Evolutionary conservation across 2,113 vertebrate species (phyloP), one percentile per base, ranked within the genome.

Genomic region (Microcebus jonahi): DNA sequence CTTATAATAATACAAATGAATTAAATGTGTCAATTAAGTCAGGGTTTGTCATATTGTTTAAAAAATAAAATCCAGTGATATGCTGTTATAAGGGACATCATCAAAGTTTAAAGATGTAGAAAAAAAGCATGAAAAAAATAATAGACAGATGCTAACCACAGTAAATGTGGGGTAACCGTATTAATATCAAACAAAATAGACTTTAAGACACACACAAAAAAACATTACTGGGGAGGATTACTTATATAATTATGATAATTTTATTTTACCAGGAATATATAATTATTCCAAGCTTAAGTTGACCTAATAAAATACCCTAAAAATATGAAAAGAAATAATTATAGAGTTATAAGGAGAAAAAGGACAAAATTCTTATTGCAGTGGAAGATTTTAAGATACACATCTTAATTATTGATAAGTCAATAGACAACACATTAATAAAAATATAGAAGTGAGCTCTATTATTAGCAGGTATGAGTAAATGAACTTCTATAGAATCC

Each of bases 321-420:
- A 95, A 88, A 79, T 82, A 53, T 55, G 71, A 88, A 85, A 80
- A 88, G 17, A 21, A 88, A 65, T 81, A 85, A 80, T 55, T 48
- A 71, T 48, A 85, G 42, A 94, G 2, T 90, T 63, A 71, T 0
- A 88, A 88, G 23, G 39, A 82, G 9, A 81, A 77, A 48, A 48
- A 82, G 53, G 27, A 91, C 27, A 84, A 87, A 90, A 50, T 88
- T 9, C 5, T 23, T 27, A 80, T 11, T 75, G 6, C 31, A 50
- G 29, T 93, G 39, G 55, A 84, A 88, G 8, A 77, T 45, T 71
- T 91, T 82, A 77, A 53, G 12, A 91, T 45, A 45, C 2, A 20
- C 85, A 7, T 29, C 63, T 77, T 61, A 91, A 68, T 55, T 57
- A 89, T 34, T 88, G 82, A 76, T 89, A 86, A 95, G 17, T 65